Percentiles rank a stretch among this genome's conserved stretches.
phyloP scores from a whole-genome alignment of 2,888 invertebrate species.

The Mechanitis messenoides region DNA sequence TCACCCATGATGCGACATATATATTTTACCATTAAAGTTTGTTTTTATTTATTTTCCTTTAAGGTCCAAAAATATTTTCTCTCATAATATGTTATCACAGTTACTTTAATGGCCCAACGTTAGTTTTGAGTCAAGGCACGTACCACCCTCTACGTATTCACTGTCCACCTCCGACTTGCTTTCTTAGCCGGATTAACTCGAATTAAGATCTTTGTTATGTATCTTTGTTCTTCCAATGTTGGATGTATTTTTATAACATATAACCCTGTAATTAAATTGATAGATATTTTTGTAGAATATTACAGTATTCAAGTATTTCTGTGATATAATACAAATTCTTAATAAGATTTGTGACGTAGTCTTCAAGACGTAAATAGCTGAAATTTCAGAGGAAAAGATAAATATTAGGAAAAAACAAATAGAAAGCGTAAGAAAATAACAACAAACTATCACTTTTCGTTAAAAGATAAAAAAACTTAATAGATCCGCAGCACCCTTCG shows the following conservation, averaged over 20 bases:
- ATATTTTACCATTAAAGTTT: too few species aligned
- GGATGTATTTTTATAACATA: slow-evolving; percentile 1
- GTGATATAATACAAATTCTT: too few species aligned
- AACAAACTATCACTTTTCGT: slow-evolving; percentile 5
- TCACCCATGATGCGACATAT: too few species aligned
- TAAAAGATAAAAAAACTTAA: slow-evolving; percentile 20
- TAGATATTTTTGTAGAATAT: too few species aligned
- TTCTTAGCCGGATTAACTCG: slow-evolving; percentile 66
- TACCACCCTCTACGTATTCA: slow-evolving; percentile 45
- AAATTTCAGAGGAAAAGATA: background rate
- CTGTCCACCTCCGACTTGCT: slow-evolving; percentile 61
- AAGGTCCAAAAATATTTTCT: background rate
- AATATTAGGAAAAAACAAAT: background rate
- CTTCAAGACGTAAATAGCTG: background rate
- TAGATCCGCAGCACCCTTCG: slow-evolving; percentile 27
- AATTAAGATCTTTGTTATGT: slow-evolving; percentile 65
- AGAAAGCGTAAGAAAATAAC: background rate
- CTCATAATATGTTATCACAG: slow-evolving; percentile 18
- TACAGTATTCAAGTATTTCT: too few species aligned
- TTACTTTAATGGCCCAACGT: slow-evolving; percentile 35
- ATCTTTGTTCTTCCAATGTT: slow-evolving; percentile 43
- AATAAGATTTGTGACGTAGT: too few species aligned
- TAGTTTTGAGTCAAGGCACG: slow-evolving; percentile 51
- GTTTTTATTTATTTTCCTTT: too few species aligned
- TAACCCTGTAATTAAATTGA: too few species aligned